These are phyloP conservation scores for Phaethornis superciliosus DNA, from an alignment of 2,113 vertebrate genomes.

Conservation along the genomic window DNA sequence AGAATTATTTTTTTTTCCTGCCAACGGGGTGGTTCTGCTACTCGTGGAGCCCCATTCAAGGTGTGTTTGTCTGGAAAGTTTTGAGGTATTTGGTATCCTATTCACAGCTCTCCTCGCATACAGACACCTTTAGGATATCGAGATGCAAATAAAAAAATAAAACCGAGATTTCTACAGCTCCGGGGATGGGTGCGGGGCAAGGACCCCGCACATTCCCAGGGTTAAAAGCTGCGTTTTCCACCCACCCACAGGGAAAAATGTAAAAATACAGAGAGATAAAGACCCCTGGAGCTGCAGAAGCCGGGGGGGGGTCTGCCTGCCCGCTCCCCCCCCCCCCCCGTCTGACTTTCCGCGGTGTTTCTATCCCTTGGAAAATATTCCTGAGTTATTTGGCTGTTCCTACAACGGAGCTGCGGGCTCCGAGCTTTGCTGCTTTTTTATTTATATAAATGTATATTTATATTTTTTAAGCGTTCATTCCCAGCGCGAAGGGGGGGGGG, in stretches of 20 bases:
- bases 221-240: not conserved
- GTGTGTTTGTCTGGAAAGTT: not conserved
- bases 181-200: not conserved
- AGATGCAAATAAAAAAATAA: not conserved
- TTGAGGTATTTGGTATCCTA: constrained; percentile 24
- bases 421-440: not conserved
- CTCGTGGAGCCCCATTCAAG: not conserved
- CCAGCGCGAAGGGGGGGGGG: not conserved
- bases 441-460: no score
- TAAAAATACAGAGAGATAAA: not conserved
- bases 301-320: not conserved
- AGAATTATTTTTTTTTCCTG: not conserved
- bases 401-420: not conserved
- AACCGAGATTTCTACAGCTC: not conserved
- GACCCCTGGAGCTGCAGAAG: not conserved
- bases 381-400: constrained; percentile 7
- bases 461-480: not conserved
- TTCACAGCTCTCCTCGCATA: not conserved
- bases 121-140: no score
- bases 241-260: accelerated
- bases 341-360: not conserved
- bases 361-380: not conserved
- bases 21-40: not conserved
- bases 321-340: not conserved
- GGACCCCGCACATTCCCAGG: no score